These are phyloP conservation scores for Xestoiulus laeticollis DNA, from an alignment of 2,888 invertebrate genomes.

Conservation along the genomic window DNA sequence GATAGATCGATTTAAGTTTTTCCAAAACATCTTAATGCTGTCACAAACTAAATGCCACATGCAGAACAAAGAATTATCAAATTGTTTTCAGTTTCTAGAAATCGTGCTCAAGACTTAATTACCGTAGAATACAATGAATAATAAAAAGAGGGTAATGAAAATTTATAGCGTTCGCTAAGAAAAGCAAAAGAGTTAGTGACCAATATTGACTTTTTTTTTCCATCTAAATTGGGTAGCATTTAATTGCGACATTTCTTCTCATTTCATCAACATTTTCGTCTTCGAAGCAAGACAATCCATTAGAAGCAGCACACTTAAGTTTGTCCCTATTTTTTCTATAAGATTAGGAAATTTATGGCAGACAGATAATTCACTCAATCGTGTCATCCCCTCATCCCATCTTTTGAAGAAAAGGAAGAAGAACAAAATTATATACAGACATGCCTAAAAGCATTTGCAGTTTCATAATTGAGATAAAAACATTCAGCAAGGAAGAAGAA, in stretches of 20 bases:
- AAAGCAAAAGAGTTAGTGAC: slow-evolving; percentile 26
- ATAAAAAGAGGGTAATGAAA: not conserved
- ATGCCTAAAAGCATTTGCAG: slow-evolving; percentile 8
- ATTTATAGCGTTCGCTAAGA: not conserved
- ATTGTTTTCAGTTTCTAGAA: too few species aligned
- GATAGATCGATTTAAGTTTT: too few species aligned
- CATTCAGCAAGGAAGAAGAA: not conserved
- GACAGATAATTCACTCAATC: slow-evolving; percentile 25
- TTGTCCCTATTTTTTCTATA: not conserved
- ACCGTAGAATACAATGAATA: too few species aligned
- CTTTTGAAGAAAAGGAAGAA: not conserved
- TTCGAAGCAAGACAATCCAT: not conserved
- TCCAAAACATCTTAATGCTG: too few species aligned
- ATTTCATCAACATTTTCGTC: slow-evolving; percentile 9
- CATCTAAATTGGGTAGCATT: not conserved
- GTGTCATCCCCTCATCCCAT: slow-evolving; percentile 2
- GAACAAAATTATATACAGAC: not conserved
- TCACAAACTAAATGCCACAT: too few species aligned
- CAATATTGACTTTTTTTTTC: not conserved
- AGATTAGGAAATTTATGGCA: slow-evolving; percentile 26
- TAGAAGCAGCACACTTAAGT: not conserved
- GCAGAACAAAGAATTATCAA: too few species aligned
- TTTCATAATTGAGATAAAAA: slow-evolving; percentile 24
- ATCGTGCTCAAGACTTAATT: too few species aligned
- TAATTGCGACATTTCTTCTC: slow-evolving; percentile 16